A percentile compares a stretch with the other conserved stretches of the same genome.
phyloP scores from a whole-genome alignment of 2,888 invertebrate species.

The Caenorhabditis sp. region DNA sequence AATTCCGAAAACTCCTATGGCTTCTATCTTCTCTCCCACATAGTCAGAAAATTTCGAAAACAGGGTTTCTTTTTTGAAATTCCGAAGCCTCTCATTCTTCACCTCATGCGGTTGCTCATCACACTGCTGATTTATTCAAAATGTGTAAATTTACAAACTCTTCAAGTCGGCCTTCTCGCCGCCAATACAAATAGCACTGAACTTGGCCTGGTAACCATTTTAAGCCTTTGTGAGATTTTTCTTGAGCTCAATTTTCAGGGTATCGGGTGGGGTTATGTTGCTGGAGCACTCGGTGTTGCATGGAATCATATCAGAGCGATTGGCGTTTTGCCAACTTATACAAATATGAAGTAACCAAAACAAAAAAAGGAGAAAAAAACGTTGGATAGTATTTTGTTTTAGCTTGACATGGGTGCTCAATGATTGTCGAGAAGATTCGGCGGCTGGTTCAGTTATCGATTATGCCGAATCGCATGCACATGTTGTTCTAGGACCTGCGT shows the following conservation, averaged over 20 bases:
- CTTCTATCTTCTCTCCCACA: background rate
- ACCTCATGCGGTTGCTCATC: background rate
- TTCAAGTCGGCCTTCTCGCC: conserved; percentile 33
- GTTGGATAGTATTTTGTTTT: too few species aligned
- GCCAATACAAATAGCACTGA: conserved; percentile 23
- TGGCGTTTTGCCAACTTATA: conserved; percentile 30
- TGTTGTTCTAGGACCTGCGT: conserved; percentile 51
- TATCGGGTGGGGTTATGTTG: conserved; percentile 44
- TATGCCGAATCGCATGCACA: conserved; percentile 33
- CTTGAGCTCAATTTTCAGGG: conserved; percentile 7
- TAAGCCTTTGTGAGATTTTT: background rate
- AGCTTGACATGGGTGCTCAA: conserved; percentile 45
- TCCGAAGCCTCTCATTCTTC: background rate
- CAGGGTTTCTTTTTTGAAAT: background rate
- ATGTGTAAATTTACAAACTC: background rate
- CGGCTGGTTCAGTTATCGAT: conserved; percentile 40
- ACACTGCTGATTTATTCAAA: background rate
- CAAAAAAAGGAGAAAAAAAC: too few species aligned
- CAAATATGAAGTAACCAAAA: conserved; percentile 32
- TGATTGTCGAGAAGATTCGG: conserved; percentile 40
- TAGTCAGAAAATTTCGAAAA: background rate
- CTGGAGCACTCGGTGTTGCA: conserved; percentile 39
- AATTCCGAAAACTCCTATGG: too few species aligned
- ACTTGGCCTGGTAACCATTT: conserved; percentile 5
- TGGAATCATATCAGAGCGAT: conserved; percentile 36